A percentile compares a stretch with the other conserved stretches of the same genome.
phyloP scores from a whole-genome alignment of 2,113 vertebrate genomes.

The Pionites leucogaster region DNA sequence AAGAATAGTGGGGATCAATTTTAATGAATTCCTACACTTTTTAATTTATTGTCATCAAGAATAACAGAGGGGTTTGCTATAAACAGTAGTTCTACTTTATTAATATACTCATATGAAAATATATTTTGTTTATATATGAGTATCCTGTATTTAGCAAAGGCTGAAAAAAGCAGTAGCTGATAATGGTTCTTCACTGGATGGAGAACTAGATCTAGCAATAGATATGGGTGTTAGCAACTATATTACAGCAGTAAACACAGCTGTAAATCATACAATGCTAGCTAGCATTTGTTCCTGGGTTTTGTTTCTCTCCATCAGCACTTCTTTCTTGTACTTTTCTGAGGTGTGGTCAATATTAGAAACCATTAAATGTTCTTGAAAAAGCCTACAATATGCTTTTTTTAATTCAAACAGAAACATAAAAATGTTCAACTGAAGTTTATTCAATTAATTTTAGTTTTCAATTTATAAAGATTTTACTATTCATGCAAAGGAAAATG shows the following conservation, averaged over 20 bases:
- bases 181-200: not conserved
- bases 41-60: not conserved
- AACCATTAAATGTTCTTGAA: not conserved
- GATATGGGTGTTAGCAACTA: not conserved
- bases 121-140: not conserved
- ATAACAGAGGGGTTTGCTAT: not conserved
- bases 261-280: not conserved
- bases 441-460: constrained; percentile 74
- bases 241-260: not conserved
- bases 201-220: not conserved
- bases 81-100: not conserved
- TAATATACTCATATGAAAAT: not conserved
- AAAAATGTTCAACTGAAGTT: constrained; percentile 65
- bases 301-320: constrained; percentile 26
- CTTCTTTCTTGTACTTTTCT: not conserved
- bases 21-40: not conserved
- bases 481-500: constrained; percentile 71
- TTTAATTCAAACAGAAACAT: constrained; percentile 62
- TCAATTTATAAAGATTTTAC: constrained; percentile 72
- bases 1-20: not conserved
- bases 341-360: not conserved
- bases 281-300: not conserved
- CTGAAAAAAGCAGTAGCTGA: not conserved
- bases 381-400: constrained; percentile 24
- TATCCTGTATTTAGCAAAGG: not conserved